phyloP scores from a whole-genome alignment of 2,888 invertebrate species.

The Gerris lacustris region DNA sequence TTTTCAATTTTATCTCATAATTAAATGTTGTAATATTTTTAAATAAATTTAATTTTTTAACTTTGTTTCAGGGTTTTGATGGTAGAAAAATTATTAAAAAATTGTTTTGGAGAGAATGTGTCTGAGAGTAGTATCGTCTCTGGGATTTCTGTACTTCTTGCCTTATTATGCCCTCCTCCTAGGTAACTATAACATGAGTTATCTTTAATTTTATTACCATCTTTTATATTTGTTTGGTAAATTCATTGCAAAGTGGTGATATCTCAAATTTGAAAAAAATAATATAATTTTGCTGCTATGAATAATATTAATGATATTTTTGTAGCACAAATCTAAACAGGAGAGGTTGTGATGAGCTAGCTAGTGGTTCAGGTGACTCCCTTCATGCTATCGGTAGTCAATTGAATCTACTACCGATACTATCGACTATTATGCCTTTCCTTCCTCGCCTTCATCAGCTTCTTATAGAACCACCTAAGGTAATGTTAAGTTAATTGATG shows the following conservation, averaged over 20 bases:
- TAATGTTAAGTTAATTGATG: constrained; percentile 6
- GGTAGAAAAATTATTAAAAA: constrained; percentile 50
- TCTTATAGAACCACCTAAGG: constrained; percentile 56
- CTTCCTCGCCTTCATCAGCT: constrained; percentile 57
- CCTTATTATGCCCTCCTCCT: constrained; percentile 48
- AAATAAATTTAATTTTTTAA: too few relatives aligned
- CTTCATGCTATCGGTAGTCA: background rate
- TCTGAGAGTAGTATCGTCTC: constrained; percentile 60
- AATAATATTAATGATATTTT: background rate
- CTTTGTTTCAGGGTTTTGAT: too few relatives aligned
- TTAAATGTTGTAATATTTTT: too few relatives aligned
- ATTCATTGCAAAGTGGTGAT: too few relatives aligned
- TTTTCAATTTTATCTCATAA: too few relatives aligned
- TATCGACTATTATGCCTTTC: constrained; percentile 50
- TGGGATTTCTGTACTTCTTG: constrained; percentile 66
- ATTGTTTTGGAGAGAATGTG: constrained; percentile 56
- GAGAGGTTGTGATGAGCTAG: constrained; percentile 11
- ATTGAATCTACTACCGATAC: constrained; percentile 33
- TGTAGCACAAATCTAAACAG: constrained; percentile 6
- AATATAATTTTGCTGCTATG: too few relatives aligned
- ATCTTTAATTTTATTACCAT: background rate
- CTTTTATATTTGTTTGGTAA: background rate
- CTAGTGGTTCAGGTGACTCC: constrained; percentile 11
- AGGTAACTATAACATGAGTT: constrained; percentile 34
- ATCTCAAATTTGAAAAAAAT: too few relatives aligned